phyloP scores from a whole-genome alignment of 2,797 vertebrate species.

The Lepilemur ruficaudatus region DNA sequence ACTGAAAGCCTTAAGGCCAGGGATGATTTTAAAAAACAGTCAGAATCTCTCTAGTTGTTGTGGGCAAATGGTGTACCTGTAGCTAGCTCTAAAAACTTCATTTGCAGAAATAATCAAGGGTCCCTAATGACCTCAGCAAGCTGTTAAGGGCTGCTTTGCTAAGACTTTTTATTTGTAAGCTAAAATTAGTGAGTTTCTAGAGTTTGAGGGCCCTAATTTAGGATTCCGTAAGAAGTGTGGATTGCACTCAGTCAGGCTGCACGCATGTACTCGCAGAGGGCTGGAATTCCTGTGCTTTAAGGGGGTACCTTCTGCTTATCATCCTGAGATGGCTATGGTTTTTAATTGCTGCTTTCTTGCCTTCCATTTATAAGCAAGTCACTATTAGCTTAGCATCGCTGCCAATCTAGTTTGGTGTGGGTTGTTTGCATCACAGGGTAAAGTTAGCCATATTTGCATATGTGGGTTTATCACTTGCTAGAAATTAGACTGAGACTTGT shows the following conservation, averaged over 20 bases:
- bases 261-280: accelerated
- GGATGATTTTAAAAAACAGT: background rate
- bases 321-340: background rate
- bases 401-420: background rate
- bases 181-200: background rate
- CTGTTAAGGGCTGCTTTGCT: background rate
- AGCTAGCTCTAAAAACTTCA: background rate
- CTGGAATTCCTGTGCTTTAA: background rate
- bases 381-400: background rate
- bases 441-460: background rate
- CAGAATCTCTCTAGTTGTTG: background rate
- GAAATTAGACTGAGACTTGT: background rate
- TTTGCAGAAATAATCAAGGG: background rate
- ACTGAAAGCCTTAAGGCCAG: background rate
- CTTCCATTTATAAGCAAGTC: background rate
- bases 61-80: background rate
- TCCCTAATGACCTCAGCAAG: background rate
- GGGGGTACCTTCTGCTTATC: background rate
- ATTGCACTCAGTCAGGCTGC: background rate
- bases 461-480: background rate
- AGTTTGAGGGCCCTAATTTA: background rate
- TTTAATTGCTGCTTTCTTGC: background rate
- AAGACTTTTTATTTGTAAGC: background rate
- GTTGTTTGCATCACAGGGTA: accelerated
- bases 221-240: background rate